These are phyloP conservation scores for Drosophila greeni DNA, from an alignment of 2,888 invertebrate genomes.

Conservation along the genomic window DNA sequence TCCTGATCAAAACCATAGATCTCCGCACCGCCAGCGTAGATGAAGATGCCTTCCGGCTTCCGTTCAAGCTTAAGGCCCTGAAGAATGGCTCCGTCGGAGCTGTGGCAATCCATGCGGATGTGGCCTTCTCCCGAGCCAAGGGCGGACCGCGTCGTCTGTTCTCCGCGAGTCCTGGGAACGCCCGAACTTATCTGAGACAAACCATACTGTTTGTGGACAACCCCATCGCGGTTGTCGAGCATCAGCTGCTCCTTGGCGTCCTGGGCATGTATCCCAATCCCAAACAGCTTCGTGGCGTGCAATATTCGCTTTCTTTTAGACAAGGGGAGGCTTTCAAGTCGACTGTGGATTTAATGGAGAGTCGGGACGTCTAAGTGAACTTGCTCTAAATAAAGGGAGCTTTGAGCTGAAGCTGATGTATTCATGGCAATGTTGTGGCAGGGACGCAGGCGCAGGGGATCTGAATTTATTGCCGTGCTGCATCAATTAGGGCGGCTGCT, in stretches of 20 bases:
- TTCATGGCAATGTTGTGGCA: conserved; percentile 63
- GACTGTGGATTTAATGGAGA: background rate
- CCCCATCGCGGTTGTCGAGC: conserved; percentile 3
- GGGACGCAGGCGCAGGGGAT: conserved; percentile 42
- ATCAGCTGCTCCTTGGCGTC: conserved; percentile 35
- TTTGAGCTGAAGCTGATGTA: conserved; percentile 46
- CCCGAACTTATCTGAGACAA: conserved; percentile 46
- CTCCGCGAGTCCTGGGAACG: conserved; percentile 40
- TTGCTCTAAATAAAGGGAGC: conserved; percentile 21
- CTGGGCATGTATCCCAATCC: conserved; percentile 25
- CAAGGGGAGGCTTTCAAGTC: background rate
- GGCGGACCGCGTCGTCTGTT: conserved; percentile 31
- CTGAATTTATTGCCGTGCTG: conserved; percentile 77
- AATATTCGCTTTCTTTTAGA: conserved; percentile 33
- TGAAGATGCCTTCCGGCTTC: conserved; percentile 11
- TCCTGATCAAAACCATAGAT: conserved; percentile 28
- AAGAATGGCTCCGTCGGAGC: conserved; percentile 27
- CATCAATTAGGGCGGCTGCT: conserved; percentile 77
- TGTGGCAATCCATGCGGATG: conserved; percentile 39
- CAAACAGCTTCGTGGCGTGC: conserved; percentile 36
- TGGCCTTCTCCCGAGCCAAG: conserved; percentile 12
- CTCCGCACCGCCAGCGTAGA: conserved; percentile 12
- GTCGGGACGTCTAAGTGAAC: background rate
- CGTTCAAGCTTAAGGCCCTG: conserved; percentile 24
- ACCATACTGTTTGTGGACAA: conserved; percentile 39